These are phyloP conservation scores for Campodea augens DNA, from an alignment of 1,140 invertebrate species.

Conservation along the genomic window DNA sequence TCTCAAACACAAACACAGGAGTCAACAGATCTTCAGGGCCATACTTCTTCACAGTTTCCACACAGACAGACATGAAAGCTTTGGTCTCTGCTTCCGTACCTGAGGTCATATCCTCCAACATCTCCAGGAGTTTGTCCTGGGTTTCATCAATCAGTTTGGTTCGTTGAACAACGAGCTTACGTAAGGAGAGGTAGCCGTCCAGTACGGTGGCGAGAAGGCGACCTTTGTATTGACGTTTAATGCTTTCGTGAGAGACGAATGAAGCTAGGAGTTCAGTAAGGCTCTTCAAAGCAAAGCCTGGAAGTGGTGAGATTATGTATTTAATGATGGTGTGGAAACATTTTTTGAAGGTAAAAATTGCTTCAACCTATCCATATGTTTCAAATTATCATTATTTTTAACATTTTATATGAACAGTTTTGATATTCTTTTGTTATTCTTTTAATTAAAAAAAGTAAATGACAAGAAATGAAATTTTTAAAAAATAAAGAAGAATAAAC, in stretches of 20 bases:
- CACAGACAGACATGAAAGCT: slow-evolving; percentile 92
- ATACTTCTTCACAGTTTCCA: slow-evolving; percentile 88
- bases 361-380: no score
- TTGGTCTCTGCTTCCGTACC: slow-evolving; percentile 91
- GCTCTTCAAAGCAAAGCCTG: slow-evolving; percentile 64
- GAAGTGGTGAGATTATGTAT: no score
- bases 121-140: slow-evolving; percentile 82
- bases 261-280: slow-evolving; percentile 69
- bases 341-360: no score
- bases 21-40: slow-evolving; percentile 80
- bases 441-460: no score
- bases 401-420: no score
- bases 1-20: slow-evolving; percentile 92
- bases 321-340: no score
- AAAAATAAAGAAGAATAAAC: no score
- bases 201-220: slow-evolving; percentile 70
- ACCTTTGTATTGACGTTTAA: slow-evolving; percentile 76
- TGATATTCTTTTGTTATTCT: no score
- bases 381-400: no score
- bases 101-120: slow-evolving; percentile 91
- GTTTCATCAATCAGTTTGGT: slow-evolving; percentile 91
- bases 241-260: slow-evolving; percentile 58
- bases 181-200: slow-evolving; percentile 79
- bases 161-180: slow-evolving; percentile 79
- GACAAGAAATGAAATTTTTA: no score